These are phyloP conservation scores for Enteromius mattozi DNA, from an alignment of 2,797 vertebrate genomes.

Conservation along the genomic window DNA sequence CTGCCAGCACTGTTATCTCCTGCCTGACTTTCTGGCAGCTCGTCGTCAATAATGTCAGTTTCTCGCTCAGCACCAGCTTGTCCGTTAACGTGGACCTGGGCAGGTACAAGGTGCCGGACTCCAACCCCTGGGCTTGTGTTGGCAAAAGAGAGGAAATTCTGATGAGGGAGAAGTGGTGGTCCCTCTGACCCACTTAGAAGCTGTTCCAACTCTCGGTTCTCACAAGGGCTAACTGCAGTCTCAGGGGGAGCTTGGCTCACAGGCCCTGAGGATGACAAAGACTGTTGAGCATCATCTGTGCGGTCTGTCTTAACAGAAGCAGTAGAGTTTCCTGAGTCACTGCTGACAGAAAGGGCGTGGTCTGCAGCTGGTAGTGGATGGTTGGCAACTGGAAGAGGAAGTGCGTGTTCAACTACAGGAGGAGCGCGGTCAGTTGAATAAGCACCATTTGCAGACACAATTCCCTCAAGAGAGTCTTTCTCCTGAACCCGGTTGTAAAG, in stretches of 20 bases:
- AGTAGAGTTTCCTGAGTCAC: conserved; percentile 95
- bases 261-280: conserved; percentile 58
- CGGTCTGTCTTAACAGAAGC: conserved; percentile 95
- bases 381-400: conserved; percentile 66
- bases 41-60: conserved; percentile 92
- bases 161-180: conserved; percentile 36
- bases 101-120: conserved; percentile 88
- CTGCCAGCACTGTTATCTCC: conserved; percentile 91
- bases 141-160: conserved; percentile 63
- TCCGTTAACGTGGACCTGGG: conserved; percentile 94
- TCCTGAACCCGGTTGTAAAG: conserved; percentile 93
- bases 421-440: conserved; percentile 79
- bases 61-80: conserved; percentile 80
- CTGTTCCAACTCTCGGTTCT: conserved; percentile 89
- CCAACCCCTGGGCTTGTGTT: conserved; percentile 75
- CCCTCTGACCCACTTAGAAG: conserved; percentile 88
- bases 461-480: conserved; percentile 91
- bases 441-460: conserved; percentile 81
- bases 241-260: conserved; percentile 52
- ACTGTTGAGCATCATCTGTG: conserved; percentile 85
- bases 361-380: conserved; percentile 78
- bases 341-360: conserved; percentile 93
- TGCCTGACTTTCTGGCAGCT: conserved; percentile 89
- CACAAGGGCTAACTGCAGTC: conserved; percentile 80
- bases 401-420: conserved; percentile 46